Conservation (phyloP, 2,888 invertebrate species). For the Andrena flavipes region DNA sequence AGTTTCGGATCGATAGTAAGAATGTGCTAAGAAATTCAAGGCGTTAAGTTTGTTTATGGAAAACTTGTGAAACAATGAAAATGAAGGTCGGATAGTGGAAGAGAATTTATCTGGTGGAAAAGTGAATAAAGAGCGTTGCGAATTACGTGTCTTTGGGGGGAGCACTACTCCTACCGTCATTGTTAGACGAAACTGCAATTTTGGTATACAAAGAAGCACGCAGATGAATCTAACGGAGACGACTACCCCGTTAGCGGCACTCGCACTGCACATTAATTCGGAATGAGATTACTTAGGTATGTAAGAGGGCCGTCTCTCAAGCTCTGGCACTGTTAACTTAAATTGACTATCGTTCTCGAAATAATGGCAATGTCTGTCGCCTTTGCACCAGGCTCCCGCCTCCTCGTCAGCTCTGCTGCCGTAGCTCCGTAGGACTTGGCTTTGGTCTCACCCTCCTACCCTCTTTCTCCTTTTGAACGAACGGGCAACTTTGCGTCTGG, state of each 20-base stretch:
- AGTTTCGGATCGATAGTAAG: not conserved
- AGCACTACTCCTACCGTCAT: conserved; percentile 41
- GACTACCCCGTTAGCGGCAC: conserved; percentile 60
- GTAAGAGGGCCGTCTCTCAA: conserved; percentile 66
- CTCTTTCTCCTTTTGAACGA: conserved; percentile 59
- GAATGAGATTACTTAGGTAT: conserved; percentile 75
- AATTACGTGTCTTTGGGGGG: conserved; percentile 35
- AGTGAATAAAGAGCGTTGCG: conserved; percentile 36
- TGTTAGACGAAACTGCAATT: conserved; percentile 68
- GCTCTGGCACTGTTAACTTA: conserved; percentile 72
- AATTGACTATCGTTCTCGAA: conserved; percentile 78
- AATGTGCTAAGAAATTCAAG: not conserved
- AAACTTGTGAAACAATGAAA: conserved; percentile 22
- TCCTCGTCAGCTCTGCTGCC: conserved; percentile 61
- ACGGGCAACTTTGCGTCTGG: conserved; percentile 67
- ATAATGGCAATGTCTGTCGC: conserved; percentile 72
- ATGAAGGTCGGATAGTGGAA: conserved; percentile 12
- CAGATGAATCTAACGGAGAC: conserved; percentile 63
- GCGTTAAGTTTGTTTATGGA: not conserved
- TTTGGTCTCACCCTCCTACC: conserved; percentile 35
- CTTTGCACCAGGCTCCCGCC: conserved; percentile 61
- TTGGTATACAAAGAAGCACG: conserved; percentile 66
- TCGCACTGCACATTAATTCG: conserved; percentile 73
- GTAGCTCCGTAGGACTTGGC: conserved; percentile 48
- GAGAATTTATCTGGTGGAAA: conserved; percentile 32